Conservation (phyloP, 2,113 vertebrate species). For the Siphamia tubifer region DNA sequence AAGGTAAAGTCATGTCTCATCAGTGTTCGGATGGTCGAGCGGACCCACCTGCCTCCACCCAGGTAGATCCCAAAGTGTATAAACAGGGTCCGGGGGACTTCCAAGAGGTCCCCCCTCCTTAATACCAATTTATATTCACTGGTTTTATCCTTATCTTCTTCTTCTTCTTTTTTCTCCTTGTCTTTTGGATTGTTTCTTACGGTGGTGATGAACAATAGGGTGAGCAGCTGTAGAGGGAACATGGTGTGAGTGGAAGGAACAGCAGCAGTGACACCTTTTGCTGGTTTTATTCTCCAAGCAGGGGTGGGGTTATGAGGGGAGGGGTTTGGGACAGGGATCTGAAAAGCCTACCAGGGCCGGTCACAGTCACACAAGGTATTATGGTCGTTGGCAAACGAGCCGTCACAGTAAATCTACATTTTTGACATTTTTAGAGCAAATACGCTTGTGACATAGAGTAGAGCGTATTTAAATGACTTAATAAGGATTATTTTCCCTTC, state of each 20-base stretch:
- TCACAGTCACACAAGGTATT: too few relatives aligned
- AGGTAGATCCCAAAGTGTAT: not conserved
- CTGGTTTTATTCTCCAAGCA: not conserved
- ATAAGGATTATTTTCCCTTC: too few relatives aligned
- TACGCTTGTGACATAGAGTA: too few relatives aligned
- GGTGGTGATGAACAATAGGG: slow-evolving; percentile 50
- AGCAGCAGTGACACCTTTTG: not conserved
- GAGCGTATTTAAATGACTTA: too few relatives aligned
- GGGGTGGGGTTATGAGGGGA: not conserved
- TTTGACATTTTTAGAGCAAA: too few relatives aligned
- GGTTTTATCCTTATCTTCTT: not conserved
- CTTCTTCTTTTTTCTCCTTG: not conserved
- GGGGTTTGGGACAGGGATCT: too few relatives aligned
- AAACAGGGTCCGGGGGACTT: not conserved
- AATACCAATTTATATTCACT: not conserved
- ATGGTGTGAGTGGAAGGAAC: slow-evolving; percentile 26
- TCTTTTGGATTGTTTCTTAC: not conserved
- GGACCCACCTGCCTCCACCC: slow-evolving; percentile 50
- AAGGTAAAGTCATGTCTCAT: not conserved
- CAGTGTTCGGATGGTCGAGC: too few relatives aligned
- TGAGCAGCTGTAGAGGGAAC: slow-evolving; percentile 57
- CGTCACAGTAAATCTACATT: too few relatives aligned
- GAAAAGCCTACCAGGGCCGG: too few relatives aligned
- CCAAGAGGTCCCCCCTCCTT: slow-evolving; percentile 57
- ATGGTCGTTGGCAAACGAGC: too few relatives aligned